Evolutionary conservation across 2,888 invertebrate species (phyloP), one percentile per base, ranked within the genome.

Genomic region (Therioaphis trifolii): DNA sequence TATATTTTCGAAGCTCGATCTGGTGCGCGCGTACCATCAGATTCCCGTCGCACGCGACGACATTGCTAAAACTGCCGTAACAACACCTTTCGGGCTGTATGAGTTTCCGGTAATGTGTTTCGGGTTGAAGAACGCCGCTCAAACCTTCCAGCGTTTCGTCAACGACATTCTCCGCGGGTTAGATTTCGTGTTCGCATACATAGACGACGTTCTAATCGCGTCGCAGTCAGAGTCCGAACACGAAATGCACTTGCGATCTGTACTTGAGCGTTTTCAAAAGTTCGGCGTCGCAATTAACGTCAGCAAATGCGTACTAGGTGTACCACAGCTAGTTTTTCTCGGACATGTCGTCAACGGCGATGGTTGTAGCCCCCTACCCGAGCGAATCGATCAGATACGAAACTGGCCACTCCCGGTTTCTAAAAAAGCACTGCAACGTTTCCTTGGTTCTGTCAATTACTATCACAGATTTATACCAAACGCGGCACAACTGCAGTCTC

Each of bases 1-100:
- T 0, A 66, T 86, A n/a, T 86, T 86, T 52, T 75, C 84, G 4
- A 7, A 88, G 12, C 27, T 61, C 24, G 58, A 88, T 79, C 77
- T 88, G 9, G 87, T 87, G 85, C 52, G 87, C 49, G 88, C 88
- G 0, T 88, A 87, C 76, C 87, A 87, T 75, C 88, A 88, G 84
- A 86, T 88, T 11, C 86, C 86, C n/a, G 79, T 88, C 61, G 76
- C 86, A 14, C 55, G 77, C 43, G 85, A 86, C 12, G 86, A 87
- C 74, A 76, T 84, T 35, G 58, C 61, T 14, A 87, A 88, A 85
- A 88, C 87, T 1, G 87, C 87, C 7, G 88, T 88, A 85, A 86
- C 85, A 0, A 87, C 86, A 21, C 74, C 85, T 52, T 63, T 82
- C 24, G 88, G 88, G 1, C 87, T 88, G n/a, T 88, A 85, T 52